A percentile compares a stretch with the other conserved stretches of the same genome.
Evolutionary conservation across 2,888 invertebrate species (phyloP).

Genomic region (Xestia xanthographa): DNA sequence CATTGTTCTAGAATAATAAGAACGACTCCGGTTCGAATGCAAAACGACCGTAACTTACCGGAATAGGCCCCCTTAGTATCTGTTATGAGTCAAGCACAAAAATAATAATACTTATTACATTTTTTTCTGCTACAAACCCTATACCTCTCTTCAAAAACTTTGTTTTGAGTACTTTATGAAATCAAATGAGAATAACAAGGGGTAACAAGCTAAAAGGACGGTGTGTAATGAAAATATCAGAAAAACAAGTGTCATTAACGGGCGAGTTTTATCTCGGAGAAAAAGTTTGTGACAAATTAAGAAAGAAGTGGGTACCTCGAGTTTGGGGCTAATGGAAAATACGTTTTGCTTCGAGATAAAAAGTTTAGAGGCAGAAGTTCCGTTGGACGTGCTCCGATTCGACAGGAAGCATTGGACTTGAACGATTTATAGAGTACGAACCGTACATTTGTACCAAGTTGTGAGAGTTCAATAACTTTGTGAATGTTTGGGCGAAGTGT

Average conservation of each 20-base stretch:
- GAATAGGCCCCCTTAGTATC: slow-evolving; percentile 52
- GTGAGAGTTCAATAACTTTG: slow-evolving; percentile 48
- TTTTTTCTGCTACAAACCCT: slow-evolving; percentile 26
- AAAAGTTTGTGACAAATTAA: slow-evolving; percentile 84
- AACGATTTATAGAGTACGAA: slow-evolving; percentile 56
- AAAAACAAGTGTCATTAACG: slow-evolving; percentile 79
- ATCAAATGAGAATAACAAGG: slow-evolving; percentile 61
- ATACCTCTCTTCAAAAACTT: slow-evolving; percentile 49
- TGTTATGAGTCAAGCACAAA: slow-evolving; percentile 51
- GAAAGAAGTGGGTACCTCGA: slow-evolving; percentile 68
- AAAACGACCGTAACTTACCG: slow-evolving; percentile 52
- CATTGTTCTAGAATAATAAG: slow-evolving; percentile 48
- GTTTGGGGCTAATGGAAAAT: slow-evolving; percentile 62
- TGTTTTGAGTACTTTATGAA: slow-evolving; percentile 57
- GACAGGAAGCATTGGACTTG: slow-evolving; percentile 54
- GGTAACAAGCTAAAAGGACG: slow-evolving; percentile 54
- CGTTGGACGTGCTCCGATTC: slow-evolving; percentile 55
- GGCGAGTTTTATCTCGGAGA: slow-evolving; percentile 74
- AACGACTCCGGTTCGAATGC: slow-evolving; percentile 42
- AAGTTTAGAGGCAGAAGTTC: slow-evolving; percentile 64
- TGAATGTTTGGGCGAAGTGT: slow-evolving; percentile 15
- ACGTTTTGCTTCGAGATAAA: slow-evolving; percentile 65
- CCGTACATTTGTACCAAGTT: slow-evolving; percentile 50
- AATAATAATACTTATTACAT: slow-evolving; percentile 57
- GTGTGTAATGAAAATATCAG: slow-evolving; percentile 77